phyloP scores from a whole-genome alignment of 2,888 invertebrate species.

The Eumerus sabulonum region DNA sequence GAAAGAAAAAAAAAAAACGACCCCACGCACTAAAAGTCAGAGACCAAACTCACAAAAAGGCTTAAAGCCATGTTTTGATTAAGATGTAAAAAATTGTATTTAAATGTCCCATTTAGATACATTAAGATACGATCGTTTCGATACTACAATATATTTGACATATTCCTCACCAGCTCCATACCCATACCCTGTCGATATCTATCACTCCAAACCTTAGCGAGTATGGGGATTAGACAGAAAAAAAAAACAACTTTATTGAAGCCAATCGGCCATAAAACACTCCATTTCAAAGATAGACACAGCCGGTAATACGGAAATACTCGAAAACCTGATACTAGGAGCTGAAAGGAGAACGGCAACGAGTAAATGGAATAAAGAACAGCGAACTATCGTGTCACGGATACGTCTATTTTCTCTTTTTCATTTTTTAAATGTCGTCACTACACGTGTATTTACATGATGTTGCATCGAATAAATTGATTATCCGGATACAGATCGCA shows the following conservation, averaged over 20 bases:
- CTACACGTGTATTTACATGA: constrained; percentile 52
- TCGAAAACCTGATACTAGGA: constrained; percentile 5
- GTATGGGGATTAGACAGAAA: no score
- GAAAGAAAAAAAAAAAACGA: constrained; percentile 25
- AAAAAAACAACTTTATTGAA: constrained; percentile 26
- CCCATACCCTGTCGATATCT: no score
- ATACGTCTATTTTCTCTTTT: constrained; percentile 19
- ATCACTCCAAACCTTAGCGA: no score
- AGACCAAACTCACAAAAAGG: no score
- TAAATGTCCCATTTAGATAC: constrained; percentile 41
- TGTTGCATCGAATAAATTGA: constrained; percentile 27
- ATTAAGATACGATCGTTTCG: constrained; percentile 25
- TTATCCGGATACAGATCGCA: constrained; percentile 1
- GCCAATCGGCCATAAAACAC: constrained; percentile 45
- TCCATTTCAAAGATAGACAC: constrained; percentile 23
- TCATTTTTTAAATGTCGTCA: constrained; percentile 39
- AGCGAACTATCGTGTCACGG: constrained; percentile 37
- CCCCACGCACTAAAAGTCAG: constrained; percentile 18
- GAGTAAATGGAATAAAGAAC: not conserved
- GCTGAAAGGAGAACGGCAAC: no score
- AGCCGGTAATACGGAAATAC: not conserved
- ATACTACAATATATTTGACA: constrained; percentile 36
- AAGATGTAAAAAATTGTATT: constrained; percentile 51
- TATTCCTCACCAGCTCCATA: constrained; percentile 23
- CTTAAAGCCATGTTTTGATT: constrained; percentile 19